Evolutionary conservation across 2,888 invertebrate species (phyloP), one percentile per base, ranked within the genome.

Genomic region (Troilus luridus): DNA sequence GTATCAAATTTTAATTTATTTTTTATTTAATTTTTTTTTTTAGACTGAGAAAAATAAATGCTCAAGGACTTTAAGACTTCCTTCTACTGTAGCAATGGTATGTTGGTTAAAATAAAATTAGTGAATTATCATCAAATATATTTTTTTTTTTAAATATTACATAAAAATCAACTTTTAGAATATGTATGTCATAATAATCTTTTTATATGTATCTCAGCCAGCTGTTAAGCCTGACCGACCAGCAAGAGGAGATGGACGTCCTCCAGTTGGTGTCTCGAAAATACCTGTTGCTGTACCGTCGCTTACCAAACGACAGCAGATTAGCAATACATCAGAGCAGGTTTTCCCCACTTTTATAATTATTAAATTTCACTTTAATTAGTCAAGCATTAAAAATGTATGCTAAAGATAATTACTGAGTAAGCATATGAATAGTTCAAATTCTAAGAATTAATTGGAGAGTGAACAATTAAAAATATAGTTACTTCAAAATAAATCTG

Each of bases 171-270:
- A 64, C 64, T n/a, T 8, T n/a, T 11, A 3, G 11, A n/a, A 19
- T 14, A 59, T 62, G 21, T n/a, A 10, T 10, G n/a, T 10, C 8
- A 54, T 14, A 81, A 54, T 54, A 81, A 81, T 21, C 19, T 19
- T 54, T 54, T 19, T 41, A 54, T 81, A 81, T 54, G 10, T 41
- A 6, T 11, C 12, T n/a, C 14, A 85, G 85, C 56, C 85, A 0
- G 56, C 56, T 56, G 85, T 85, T 7, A 85, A 85, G n/a, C n/a
- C 56, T 2, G 85, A 85, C 56, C 54, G 85, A 5, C 85, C 85
- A 21, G 85, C 85, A 85, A 85, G 85, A 85, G 85, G 85, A 1
- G 85, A 85, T 58, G 56, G 56, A 14, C 85, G 85, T 85, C 54
- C 56, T 5, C n/a, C 54, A n/a, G n/a, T n/a, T 56, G 85, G 85